Conservation (phyloP, 92 coral and sea anemone genomes). For the Micromussa lordhowensis region DNA sequence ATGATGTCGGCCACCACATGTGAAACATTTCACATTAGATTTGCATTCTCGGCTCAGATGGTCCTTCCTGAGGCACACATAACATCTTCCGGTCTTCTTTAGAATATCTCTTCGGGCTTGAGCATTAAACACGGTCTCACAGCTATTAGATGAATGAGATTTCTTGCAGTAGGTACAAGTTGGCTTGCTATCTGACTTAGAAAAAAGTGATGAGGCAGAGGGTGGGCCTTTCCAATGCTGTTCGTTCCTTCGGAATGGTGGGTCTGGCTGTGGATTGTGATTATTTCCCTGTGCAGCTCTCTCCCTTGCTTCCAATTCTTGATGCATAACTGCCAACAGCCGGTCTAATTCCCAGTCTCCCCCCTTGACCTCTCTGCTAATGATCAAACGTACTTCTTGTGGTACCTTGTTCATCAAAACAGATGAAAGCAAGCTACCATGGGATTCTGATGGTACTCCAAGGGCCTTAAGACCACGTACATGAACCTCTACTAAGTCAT, state of each 20-base stretch:
- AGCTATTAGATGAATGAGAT: conserved; percentile 33
- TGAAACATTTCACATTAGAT: too few relatives aligned
- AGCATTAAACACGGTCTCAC: conserved; percentile 39
- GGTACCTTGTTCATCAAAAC: conserved; percentile 55
- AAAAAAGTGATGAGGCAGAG: not conserved
- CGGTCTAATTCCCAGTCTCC: conserved; percentile 39
- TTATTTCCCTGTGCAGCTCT: conserved; percentile 18
- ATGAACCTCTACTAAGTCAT: conserved; percentile 22
- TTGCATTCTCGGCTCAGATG: too few relatives aligned
- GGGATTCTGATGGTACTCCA: not conserved
- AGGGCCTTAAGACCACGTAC: conserved; percentile 9
- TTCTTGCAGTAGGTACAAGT: conserved; percentile 51
- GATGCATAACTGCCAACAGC: conserved; percentile 5
- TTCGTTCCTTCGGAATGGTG: not conserved
- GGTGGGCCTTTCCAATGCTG: not conserved
- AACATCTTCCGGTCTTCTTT: conserved; percentile 55
- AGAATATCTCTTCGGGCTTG: conserved; percentile 32
- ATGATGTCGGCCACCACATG: too few relatives aligned
- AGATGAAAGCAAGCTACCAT: conserved; percentile 36
- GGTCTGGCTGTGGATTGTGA: not conserved
- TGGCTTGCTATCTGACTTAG: not conserved
- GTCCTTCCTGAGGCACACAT: conserved; percentile 39
- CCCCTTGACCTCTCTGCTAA: conserved; percentile 40
- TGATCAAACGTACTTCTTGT: conserved; percentile 23
- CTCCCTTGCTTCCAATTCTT: conserved; percentile 62